phyloP scores from a whole-genome alignment of 2,797 vertebrate species.

The Tapirus indicus region DNA sequence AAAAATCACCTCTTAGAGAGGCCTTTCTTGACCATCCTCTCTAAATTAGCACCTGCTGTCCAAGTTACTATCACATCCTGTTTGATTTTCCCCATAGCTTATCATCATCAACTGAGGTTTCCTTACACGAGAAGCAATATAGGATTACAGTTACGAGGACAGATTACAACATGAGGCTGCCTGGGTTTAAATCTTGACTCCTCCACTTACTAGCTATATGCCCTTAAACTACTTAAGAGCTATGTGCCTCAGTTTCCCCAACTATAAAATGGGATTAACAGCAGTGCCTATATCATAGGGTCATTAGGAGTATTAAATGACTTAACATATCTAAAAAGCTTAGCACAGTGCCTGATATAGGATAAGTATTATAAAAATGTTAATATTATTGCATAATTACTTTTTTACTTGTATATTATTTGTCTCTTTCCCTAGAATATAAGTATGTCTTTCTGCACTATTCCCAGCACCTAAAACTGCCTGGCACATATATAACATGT shows the following conservation, averaged over 20 bases:
- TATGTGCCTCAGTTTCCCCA: conserved; percentile 19
- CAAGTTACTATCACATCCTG: background rate
- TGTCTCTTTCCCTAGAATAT: conserved; percentile 44
- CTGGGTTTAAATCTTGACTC: background rate
- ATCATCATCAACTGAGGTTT: background rate
- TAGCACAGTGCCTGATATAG: background rate
- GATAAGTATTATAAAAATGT: conserved; percentile 14
- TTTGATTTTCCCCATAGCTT: background rate
- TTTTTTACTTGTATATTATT: conserved; percentile 38
- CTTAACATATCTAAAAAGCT: background rate
- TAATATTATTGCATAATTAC: background rate
- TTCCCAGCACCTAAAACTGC: conserved; percentile 34
- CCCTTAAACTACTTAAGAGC: background rate
- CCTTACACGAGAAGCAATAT: conserved; percentile 12
- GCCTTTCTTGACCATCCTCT: background rate
- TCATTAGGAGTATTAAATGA: conserved; percentile 33
- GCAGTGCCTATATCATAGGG: background rate
- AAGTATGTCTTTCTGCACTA: background rate
- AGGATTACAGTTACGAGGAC: background rate
- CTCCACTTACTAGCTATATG: background rate
- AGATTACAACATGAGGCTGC: background rate
- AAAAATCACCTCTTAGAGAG: background rate
- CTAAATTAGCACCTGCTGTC: background rate
- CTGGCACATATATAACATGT: background rate
- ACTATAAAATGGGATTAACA: conserved; percentile 36